Base-by-base conservation (phyloP, 92 coral and sea anemone genomes). In the Hydrozoanthus gracilis region DNA sequence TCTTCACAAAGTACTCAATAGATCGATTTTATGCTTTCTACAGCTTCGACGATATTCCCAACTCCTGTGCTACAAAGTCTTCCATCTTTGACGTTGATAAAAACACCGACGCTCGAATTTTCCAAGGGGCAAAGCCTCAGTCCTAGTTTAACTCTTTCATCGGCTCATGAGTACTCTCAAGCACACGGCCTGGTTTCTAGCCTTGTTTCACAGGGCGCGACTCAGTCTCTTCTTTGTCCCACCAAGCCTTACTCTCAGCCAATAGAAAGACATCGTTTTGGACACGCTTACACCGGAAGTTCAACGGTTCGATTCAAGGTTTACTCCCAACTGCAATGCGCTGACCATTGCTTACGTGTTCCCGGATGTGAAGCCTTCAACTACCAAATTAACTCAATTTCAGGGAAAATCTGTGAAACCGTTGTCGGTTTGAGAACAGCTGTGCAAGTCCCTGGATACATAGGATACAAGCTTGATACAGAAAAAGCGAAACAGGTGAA, bases 341-440 rank as follows among this genome's bases (percentile, higher is more conserved):
- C 27, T 1, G 70, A 65, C 70, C 70, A 66, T 4, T 66, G 71
- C 10, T 17, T 66, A 44, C 71, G 71, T 13, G 71, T 66, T 13
- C 71, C 71, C 12, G 71, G 71, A 66, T 66, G 71, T 20, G 71
- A 44, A n/a, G 71, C 71, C 11, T 66, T 66, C 35, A 66, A 66
- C 71, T 66, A 66, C 10, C 45, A 66, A 66, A 7, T n/a, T 66
- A 44, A 44, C 39, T 44, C 71, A 11, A 44, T 18, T 6, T 66
- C 71, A 3, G 71, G 18, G 71, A 66, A 66, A 20, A 7, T 66
- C 12, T 66, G 71, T 44, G 71, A 66, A 44, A 66, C 35, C 7
- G 71, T 66, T 35, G 2, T 66, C 11, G 44, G 44, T 67, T 39
- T 67, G 4, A 11, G 4, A 2, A 14, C 10, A 17, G 35, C 72